A percentile compares a stretch with the other conserved stretches of the same genome.
Evolutionary conservation across 1,140 invertebrate species (phyloP).

Genomic region (Cotesia vestalis): DNA sequence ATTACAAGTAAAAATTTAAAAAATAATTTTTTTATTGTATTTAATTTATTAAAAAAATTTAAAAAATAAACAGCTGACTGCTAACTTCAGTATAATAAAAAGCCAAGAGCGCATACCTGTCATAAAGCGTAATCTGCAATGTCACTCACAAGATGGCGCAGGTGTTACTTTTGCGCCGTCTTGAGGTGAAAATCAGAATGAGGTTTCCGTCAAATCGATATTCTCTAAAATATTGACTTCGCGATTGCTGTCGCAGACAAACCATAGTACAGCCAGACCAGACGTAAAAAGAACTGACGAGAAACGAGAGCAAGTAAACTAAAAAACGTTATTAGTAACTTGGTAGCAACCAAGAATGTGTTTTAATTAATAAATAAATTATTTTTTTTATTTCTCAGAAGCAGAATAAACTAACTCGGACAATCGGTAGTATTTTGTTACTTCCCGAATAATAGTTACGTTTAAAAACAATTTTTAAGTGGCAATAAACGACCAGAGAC

Average conservation of each 20-base stretch:
- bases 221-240: conserved; percentile 64
- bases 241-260: conserved; percentile 58
- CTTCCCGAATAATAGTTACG: not conserved
- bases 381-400: not conserved
- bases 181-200: conserved; percentile 42
- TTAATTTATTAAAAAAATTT: too few species aligned
- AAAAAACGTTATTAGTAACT: conserved; percentile 50
- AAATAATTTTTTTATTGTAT: too few species aligned
- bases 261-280: conserved; percentile 30
- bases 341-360: not conserved
- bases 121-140: too few species aligned
- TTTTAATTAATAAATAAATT: not conserved
- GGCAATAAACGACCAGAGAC: conserved; percentile 37
- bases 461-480: conserved; percentile 23
- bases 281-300: too few species aligned
- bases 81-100: too few species aligned
- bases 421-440: not conserved
- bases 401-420: not conserved
- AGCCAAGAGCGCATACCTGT: too few species aligned
- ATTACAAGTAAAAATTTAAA: too few species aligned
- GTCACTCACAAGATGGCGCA: too few species aligned
- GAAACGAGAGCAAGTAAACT: conserved; percentile 18
- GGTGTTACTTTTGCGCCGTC: conserved; percentile 18
- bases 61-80: too few species aligned
- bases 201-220: conserved; percentile 60